Evolutionary conservation across 2,113 vertebrate genomes (phyloP), one percentile per base, ranked within the genome.

Genomic region (Chionis minor): DNA sequence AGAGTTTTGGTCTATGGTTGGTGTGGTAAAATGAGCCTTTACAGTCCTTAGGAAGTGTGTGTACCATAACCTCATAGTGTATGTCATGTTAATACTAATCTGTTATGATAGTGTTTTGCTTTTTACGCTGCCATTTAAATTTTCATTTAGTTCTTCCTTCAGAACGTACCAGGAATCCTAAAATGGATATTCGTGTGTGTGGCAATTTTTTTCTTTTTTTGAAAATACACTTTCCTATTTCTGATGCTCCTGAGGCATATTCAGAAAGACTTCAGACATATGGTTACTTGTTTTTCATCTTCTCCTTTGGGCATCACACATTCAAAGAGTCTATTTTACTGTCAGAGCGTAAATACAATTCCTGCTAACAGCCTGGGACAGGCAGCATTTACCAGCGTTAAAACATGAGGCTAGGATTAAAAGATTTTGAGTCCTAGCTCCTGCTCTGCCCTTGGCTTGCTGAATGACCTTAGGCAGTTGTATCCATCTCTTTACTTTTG

Each of bases 231-330:
- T 88, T 93, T 80, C 9, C 24, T 85, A 17, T 88, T 88, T 92
- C 40, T 95, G 44, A 87, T 79, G 30, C 67, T 95, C 59, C 92
- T 93, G 89, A 93, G 87, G 78, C 75, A 91, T 89, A 97, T 96
- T 97, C 78, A 84, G 49, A 90, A 93, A 89, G 92, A 92, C 63
- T 92, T 95, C 73, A 89, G 80, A 96, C 94, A 92, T 88, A 95
- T 73, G 88, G 87, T 88, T 95, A 87, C 82, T 89, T 96, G 61
- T 73, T 95, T 94, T 97, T 97, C 87, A 59, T 94, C 79, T 65
- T 92, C 45, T 87, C 70, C 91, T 95, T 75, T 96, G 89, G 93
- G 92, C 74, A 92, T 94, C 94, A 84, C 61, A 81, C 74, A 73
- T 83, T 83, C 92, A 91, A 62, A 22, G 82, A 95, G 45, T 86